Conservation (phyloP, 2,888 invertebrate genomes). For the Orthosia incerta region DNA sequence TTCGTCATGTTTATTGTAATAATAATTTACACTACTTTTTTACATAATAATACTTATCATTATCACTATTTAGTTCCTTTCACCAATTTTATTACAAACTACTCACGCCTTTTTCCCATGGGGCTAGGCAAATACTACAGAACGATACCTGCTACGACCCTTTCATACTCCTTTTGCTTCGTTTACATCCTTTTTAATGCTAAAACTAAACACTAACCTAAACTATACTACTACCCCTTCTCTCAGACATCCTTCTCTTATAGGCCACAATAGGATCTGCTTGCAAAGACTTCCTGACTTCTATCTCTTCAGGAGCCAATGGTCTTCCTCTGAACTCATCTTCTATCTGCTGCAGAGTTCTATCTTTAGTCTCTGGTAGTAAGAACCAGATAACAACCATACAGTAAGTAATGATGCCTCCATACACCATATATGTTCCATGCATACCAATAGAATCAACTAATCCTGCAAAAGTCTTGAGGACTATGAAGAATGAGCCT, state of each 20-base stretch:
- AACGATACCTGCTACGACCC: too few relatives aligned
- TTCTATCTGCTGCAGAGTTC: conserved; percentile 92
- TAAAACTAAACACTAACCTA: too few relatives aligned
- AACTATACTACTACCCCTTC: conserved; percentile 61
- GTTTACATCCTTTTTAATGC: too few relatives aligned
- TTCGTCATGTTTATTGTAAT: neutral
- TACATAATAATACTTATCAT: conserved; percentile 18
- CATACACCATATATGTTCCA: conserved; percentile 91
- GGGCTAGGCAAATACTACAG: too few relatives aligned
- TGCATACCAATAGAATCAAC: conserved; percentile 86
- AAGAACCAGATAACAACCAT: conserved; percentile 89
- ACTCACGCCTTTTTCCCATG: too few relatives aligned
- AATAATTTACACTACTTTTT: conserved; percentile 8
- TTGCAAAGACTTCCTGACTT: conserved; percentile 70
- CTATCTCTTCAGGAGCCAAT: conserved; percentile 61
- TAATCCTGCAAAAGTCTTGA: conserved; percentile 91
- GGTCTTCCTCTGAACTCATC: conserved; percentile 84
- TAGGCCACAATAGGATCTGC: conserved; percentile 68
- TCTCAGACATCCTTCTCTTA: conserved; percentile 73
- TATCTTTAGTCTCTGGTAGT: conserved; percentile 92
- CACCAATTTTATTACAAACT: neutral
- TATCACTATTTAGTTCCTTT: conserved; percentile 10
- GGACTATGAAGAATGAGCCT: conserved; percentile 90
- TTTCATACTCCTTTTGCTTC: too few relatives aligned
- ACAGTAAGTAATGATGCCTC: conserved; percentile 85